Evolutionary conservation across 2,888 invertebrate species (phyloP), one percentile per base, ranked within the genome.

Genomic region (Stenodera caucasica): DNA sequence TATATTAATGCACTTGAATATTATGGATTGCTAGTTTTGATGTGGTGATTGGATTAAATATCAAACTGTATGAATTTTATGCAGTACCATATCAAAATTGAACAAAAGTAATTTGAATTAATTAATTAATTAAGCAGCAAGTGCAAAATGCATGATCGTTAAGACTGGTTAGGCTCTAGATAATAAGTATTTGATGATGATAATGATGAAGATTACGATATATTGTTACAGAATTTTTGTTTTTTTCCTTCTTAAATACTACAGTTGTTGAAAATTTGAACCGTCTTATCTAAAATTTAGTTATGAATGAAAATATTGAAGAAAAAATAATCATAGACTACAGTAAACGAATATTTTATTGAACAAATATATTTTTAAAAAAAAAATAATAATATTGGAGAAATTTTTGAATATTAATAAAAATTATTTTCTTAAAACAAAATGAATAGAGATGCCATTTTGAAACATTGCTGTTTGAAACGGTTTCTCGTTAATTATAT

Each of bases 131-230:
- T 58, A 53, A 53, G 49, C 49, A 67, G 67, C 63, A 72, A 76
- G 75, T 76, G 76, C 76, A 78, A 45, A 75, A 77, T 76, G 79
- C 73, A 77, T 78, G 78, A 77, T 76, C 71, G 72, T 77, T 74
- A 80, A 80, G 80, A 80, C 80, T 80, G 80, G 78, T 77, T 80
- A 79, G 79, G 35, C 67, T 64, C 59, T 72, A 73, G 72, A 55
- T 62, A 45, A 55, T 57, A 56, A 58, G 52, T 56, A 57, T 60
- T 56, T 60, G 37, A 14, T 8, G 15, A 37, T 15, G 14, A 35
- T 6, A 26, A 6, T 5, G 4, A 26, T 6, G 6, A 26, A 26
- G 6, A 26, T 5, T 5, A 26, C 3, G 4, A 35, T 1, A 37
- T 32, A 32, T 37, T 37, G 37, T 37, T 37, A 37, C 14, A 12